Percentiles rank a stretch among this genome's conserved stretches.
These are phyloP conservation scores for Albula glossodonta DNA, from an alignment of 2,113 vertebrate genomes.

Conservation along the genomic window DNA sequence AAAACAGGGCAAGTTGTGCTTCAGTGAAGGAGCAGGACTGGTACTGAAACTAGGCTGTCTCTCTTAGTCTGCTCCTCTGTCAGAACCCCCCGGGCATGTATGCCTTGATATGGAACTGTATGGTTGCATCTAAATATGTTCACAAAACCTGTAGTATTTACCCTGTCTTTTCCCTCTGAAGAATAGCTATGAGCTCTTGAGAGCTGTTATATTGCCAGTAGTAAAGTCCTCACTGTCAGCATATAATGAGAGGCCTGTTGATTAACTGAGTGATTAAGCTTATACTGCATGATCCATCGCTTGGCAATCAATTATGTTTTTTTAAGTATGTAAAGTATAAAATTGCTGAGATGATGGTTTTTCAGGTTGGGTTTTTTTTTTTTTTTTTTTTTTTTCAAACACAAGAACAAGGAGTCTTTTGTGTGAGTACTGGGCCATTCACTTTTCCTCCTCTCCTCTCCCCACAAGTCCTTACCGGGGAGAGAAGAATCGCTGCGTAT, in stretches of 20 bases:
- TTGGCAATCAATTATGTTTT: slow-evolving; percentile 1
- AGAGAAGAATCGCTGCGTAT: neutral
- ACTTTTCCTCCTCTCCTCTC: neutral
- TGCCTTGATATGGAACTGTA: neutral
- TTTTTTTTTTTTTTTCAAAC: neutral
- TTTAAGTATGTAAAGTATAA: neutral
- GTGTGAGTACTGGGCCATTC: neutral
- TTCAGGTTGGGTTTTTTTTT: too few species aligned
- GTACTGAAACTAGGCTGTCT: neutral
- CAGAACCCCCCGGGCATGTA: neutral
- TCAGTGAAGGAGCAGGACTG: too few species aligned
- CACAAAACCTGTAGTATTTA: neutral
- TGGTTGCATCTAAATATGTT: neutral
- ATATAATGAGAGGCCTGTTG: neutral
- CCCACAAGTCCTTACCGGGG: neutral
- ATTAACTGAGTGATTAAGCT: neutral
- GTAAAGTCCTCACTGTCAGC: neutral
- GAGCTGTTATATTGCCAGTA: neutral
- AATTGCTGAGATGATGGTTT: neutral
- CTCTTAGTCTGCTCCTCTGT: neutral
- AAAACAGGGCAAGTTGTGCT: neutral
- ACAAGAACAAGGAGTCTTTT: neutral
- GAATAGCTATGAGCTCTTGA: neutral
- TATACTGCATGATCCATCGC: neutral
- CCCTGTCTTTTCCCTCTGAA: neutral